A percentile compares a stretch with the other conserved stretches of the same genome.
These are phyloP conservation scores for Machimus atricapillus DNA, from an alignment of 2,888 invertebrate species.

Conservation along the genomic window DNA sequence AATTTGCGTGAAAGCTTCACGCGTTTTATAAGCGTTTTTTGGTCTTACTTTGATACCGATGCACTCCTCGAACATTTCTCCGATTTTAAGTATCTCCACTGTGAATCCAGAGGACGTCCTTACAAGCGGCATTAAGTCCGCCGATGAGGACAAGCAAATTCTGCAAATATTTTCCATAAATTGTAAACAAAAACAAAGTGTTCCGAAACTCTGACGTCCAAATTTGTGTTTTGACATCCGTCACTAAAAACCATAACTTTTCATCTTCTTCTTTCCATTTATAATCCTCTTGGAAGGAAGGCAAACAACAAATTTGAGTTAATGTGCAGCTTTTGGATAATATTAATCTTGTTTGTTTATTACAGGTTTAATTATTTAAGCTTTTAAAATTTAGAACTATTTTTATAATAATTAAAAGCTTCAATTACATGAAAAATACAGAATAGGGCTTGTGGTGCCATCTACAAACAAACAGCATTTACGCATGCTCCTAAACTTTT, in stretches of 20 bases:
- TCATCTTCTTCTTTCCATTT: background rate
- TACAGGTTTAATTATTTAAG: background rate
- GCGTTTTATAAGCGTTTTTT: background rate
- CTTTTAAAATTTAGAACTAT: background rate
- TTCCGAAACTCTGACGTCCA: background rate
- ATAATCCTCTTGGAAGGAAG: background rate
- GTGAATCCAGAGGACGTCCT: background rate
- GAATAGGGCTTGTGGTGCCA: background rate
- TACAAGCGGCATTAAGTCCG: constrained; percentile 1
- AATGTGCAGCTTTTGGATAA: too few species aligned
- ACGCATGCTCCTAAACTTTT: background rate
- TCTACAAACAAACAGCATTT: background rate
- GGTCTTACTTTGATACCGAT: background rate
- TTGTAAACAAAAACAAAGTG: constrained; percentile 24
- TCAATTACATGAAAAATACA: background rate
- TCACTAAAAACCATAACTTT: background rate
- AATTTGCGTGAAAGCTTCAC: background rate
- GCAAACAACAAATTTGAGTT: background rate
- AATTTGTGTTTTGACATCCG: background rate
- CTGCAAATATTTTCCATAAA: constrained; percentile 25
- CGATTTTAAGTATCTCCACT: background rate
- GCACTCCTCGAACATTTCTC: constrained; percentile 35
- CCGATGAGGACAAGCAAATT: background rate
- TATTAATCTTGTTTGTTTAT: background rate
- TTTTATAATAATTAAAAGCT: background rate